These are phyloP conservation scores for Pongo pygmaeus DNA, from an alignment of 2,113 vertebrate species.

Conservation along the genomic window DNA sequence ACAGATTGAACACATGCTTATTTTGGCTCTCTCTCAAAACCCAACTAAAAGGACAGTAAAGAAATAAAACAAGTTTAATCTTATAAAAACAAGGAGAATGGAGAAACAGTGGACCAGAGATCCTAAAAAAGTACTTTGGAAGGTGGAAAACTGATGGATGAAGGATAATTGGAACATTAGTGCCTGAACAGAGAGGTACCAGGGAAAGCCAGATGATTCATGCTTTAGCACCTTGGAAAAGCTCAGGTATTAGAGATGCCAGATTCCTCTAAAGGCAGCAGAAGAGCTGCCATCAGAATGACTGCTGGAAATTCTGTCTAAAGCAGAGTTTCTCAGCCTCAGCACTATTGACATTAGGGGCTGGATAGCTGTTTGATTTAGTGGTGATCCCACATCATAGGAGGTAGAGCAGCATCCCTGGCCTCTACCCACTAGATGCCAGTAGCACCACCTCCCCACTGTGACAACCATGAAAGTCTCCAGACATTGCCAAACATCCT, in stretches of 20 bases:
- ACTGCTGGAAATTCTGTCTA: not conserved
- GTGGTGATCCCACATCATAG: not conserved
- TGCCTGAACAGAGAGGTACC: not conserved
- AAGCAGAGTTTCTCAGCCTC: not conserved
- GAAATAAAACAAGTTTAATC: not conserved
- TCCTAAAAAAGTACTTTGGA: not conserved
- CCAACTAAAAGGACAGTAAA: not conserved
- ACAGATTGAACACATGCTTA: not conserved
- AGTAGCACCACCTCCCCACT: not conserved
- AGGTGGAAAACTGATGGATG: not conserved
- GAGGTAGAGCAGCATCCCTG: not conserved
- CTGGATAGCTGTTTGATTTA: not conserved
- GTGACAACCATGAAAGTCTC: not conserved
- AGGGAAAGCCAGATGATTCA: not conserved
- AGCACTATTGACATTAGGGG: not conserved
- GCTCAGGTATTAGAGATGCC: not conserved
- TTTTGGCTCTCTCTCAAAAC: conserved; percentile 30
- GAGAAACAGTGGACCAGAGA: not conserved
- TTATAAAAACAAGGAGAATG: not conserved
- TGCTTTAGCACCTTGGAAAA: not conserved
- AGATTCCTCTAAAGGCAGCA: not conserved
- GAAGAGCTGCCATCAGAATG: not conserved
- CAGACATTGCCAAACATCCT: not conserved
- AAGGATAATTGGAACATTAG: not conserved
- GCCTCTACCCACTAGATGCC: not conserved